A percentile compares a stretch with the other conserved stretches of the same genome.
phyloP scores from a whole-genome alignment of 2,888 invertebrate species.

The Microplitis deprimator region DNA sequence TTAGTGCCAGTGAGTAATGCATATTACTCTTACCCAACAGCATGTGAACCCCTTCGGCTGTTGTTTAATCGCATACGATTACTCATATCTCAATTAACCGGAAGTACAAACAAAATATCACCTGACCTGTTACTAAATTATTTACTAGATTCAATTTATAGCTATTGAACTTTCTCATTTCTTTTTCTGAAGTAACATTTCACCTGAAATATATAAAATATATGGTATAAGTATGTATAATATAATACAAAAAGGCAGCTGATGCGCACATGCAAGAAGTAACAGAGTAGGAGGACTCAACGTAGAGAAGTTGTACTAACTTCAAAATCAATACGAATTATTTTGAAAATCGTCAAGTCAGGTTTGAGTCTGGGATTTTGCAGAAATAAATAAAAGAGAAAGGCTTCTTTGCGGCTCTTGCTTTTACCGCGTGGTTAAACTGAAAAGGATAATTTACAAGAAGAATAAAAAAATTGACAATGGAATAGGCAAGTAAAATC shows the following conservation, averaged over 20 bases:
- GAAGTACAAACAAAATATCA: neutral
- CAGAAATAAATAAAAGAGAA: neutral
- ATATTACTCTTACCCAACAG: neutral
- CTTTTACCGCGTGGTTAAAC: neutral
- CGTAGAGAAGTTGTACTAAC: neutral
- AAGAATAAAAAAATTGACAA: neutral
- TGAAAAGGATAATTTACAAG: neutral
- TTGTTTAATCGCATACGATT: neutral
- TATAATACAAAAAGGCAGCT: neutral
- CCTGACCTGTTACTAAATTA: neutral
- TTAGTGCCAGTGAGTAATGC: neutral
- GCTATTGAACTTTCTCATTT: neutral
- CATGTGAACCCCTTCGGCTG: neutral
- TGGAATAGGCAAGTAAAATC: neutral
- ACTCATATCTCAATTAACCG: neutral
- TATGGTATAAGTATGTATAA: neutral
- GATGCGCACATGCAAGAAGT: conserved; percentile 37
- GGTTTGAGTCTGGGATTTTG: neutral
- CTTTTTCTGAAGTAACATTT: neutral
- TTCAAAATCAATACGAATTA: conserved; percentile 25
- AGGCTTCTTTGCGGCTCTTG: neutral
- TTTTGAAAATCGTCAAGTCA: conserved; percentile 3
- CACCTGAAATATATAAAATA: neutral
- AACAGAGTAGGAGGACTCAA: neutral
- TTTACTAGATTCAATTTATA: neutral